A percentile compares a stretch with the other conserved stretches of the same genome.
These are phyloP conservation scores for Frankliniella intonsa DNA, from an alignment of 2,888 invertebrate species.

Conservation along the genomic window DNA sequence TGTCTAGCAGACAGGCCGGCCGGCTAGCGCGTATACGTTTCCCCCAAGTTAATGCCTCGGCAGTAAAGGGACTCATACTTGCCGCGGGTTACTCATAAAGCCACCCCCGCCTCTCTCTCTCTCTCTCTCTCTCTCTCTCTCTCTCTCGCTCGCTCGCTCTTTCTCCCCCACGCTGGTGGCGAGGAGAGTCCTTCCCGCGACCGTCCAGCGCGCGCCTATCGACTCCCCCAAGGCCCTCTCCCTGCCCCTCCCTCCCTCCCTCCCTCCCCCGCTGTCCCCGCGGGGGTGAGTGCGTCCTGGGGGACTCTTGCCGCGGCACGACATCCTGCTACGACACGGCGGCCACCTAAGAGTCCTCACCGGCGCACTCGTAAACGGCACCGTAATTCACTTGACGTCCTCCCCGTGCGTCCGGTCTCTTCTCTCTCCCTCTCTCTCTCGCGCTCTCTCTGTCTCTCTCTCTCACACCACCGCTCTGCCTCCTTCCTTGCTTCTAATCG, in stretches of 20 bases:
- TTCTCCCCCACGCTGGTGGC: conserved; percentile 28
- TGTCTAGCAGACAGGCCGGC: neutral
- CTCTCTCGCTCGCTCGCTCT: neutral
- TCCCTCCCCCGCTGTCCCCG: too few species aligned
- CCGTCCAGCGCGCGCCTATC: conserved; percentile 25
- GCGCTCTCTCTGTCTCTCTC: conserved; percentile 32
- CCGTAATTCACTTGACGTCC: conserved; percentile 4
- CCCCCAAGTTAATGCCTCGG: neutral
- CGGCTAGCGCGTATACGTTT: neutral
- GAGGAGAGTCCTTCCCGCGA: conserved; percentile 32
- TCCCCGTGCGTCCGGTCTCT: neutral
- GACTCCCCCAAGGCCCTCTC: conserved; percentile 29
- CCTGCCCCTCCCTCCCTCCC: too few species aligned
- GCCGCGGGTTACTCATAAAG: conserved; percentile 15
- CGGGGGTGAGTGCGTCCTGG: neutral
- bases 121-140: neutral
- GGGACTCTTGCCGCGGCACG: neutral
- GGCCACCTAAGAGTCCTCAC: conserved; percentile 19
- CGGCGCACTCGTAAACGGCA: conserved; percentile 14
- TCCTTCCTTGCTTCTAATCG: conserved; percentile 36
- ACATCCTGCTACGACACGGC: neutral
- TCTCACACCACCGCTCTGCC: conserved; percentile 31
- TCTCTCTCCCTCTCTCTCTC: conserved; percentile 30
- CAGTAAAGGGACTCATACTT: conserved; percentile 14
- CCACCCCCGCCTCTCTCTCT: neutral